Evolutionary conservation across 1,140 invertebrate species (phyloP).

Genomic region (Orius insidiosus): DNA sequence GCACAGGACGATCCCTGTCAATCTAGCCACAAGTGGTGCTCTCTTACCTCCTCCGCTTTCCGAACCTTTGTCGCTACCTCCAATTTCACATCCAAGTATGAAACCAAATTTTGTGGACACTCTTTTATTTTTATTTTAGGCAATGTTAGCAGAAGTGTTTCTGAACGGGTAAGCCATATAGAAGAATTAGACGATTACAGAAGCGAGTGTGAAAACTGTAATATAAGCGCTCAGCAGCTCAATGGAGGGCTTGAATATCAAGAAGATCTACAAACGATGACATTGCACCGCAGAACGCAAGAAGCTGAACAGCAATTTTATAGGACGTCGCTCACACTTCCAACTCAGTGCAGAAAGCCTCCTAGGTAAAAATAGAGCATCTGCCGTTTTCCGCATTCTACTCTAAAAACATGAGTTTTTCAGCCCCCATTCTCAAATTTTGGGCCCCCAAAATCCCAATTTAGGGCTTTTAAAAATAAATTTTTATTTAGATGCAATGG

Average conservation of each 20-base stretch:
- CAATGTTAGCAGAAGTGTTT: background rate
- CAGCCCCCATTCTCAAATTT: no score
- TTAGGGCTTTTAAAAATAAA: no score
- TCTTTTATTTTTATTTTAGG: no score
- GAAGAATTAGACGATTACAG: constrained; percentile 54
- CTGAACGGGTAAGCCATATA: constrained; percentile 8
- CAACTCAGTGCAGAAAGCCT: constrained; percentile 41
- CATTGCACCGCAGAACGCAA: constrained; percentile 37
- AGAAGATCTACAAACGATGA: constrained; percentile 49
- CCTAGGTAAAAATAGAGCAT: constrained; percentile 6
- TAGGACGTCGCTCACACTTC: constrained; percentile 46
- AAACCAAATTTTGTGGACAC: no score
- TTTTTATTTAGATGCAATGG: constrained; percentile 9
- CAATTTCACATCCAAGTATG: no score
- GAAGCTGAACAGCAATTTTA: constrained; percentile 31
- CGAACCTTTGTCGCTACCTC: no score
- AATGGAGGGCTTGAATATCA: constrained; percentile 40
- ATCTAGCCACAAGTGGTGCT: constrained; percentile 26
- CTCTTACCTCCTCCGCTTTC: constrained; percentile 15
- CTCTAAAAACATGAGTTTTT: no score
- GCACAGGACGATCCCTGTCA: constrained; percentile 33
- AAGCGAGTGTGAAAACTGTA: constrained; percentile 69
- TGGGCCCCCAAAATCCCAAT: no score
- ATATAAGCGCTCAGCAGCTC: constrained; percentile 31
- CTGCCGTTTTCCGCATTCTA: no score